phyloP scores from a whole-genome alignment of 2,797 vertebrate genomes.

The Gymnopithys bicolor region DNA sequence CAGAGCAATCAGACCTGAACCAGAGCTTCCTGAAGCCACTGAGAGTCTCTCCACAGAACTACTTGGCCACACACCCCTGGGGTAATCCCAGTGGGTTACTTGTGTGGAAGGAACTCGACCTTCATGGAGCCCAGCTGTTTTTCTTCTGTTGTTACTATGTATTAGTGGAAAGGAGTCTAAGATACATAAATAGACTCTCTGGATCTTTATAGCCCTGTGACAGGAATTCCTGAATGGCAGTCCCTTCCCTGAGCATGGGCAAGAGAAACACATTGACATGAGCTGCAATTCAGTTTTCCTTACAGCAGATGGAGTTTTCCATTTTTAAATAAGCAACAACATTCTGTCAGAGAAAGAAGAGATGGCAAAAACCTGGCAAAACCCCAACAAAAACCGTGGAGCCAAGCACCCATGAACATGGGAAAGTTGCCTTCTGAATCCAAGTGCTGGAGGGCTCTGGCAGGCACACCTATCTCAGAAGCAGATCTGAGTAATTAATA shows the following conservation, averaged over 20 bases:
- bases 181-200: background rate
- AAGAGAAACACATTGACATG: background rate
- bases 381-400: background rate
- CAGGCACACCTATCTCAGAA: background rate
- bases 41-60: background rate
- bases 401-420: background rate
- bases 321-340: background rate
- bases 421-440: constrained; percentile 5
- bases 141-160: background rate
- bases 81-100: accelerated
- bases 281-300: background rate
- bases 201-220: background rate
- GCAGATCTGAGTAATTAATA: constrained; percentile 21
- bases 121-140: background rate
- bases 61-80: background rate
- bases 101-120: background rate
- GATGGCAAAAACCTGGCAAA: background rate
- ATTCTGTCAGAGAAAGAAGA: background rate
- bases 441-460: background rate
- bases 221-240: background rate
- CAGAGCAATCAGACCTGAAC: background rate
- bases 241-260: background rate
- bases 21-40: background rate
- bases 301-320: constrained; percentile 44
- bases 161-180: background rate